phyloP scores from a whole-genome alignment of 2,888 invertebrate species.

The Caenorhabditis sp. region DNA sequence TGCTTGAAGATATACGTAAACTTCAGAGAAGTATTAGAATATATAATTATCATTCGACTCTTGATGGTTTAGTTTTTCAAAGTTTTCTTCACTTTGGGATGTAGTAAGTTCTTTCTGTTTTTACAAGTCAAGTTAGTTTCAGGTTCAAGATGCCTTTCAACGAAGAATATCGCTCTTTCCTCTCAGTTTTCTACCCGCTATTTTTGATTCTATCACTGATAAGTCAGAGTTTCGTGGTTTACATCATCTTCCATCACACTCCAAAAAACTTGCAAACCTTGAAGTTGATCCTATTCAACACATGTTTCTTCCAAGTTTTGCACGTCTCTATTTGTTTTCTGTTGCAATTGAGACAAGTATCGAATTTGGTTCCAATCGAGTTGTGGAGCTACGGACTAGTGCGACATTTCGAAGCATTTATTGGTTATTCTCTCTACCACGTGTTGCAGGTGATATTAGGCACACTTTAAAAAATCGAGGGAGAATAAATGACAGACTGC shows the following conservation, averaged over 20 bases:
- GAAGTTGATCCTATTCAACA: conserved; percentile 15
- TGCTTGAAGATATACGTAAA: too few species aligned
- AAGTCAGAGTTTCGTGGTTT: conserved; percentile 12
- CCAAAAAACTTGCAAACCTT: conserved; percentile 12
- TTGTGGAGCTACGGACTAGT: conserved; percentile 37
- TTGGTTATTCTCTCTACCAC: conserved; percentile 32
- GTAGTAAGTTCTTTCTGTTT: too few species aligned
- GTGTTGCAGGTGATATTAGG: conserved; percentile 22
- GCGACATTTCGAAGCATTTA: conserved; percentile 4
- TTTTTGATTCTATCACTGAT: conserved; percentile 3
- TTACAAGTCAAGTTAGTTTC: neutral
- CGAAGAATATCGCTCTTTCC: conserved; percentile 6
- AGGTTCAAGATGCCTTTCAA: conserved; percentile 4
- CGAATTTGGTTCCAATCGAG: conserved; percentile 14
- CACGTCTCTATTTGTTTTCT: conserved; percentile 17
- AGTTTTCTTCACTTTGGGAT: too few species aligned
- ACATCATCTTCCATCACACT: conserved; percentile 10
- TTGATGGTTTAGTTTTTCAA: too few species aligned
- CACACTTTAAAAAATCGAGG: neutral
- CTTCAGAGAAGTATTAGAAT: too few species aligned
- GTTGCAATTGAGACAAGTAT: conserved; percentile 26
- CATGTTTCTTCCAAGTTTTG: conserved; percentile 20
- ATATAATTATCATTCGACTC: too few species aligned
- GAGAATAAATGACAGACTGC: neutral
- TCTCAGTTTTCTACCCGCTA: conserved; percentile 2